Base-by-base conservation (phyloP, 2,113 vertebrate genomes). In the Hucho hucho region DNA sequence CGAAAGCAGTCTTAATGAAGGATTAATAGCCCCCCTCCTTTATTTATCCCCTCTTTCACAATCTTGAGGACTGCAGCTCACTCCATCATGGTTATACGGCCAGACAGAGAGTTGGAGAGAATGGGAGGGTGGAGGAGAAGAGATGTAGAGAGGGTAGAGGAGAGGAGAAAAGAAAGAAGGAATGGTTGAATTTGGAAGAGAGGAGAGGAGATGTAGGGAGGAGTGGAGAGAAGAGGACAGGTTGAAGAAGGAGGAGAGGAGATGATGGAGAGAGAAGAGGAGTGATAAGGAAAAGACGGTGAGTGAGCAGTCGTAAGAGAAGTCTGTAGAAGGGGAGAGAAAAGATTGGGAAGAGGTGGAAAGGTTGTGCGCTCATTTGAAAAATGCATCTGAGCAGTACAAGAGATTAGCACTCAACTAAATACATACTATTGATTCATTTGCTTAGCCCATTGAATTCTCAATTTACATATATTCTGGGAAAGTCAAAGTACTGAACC, bases 1-100 rank as follows among this genome's bases (percentile, higher is more conserved):
- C 4, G n/a, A 22, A 32, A 70, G 68, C 67, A 37, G 37, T 46
- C 18, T 24, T 43, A 69, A 47, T 49, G 24, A 70, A 47, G 22
- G 46, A 53, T 70, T 16, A 70, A 24, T 49, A n/a, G 68, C 46
- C 46, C 68, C 43, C 68, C 24, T 43, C 5, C 22, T 43, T 49
- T 24, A 49, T 49, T 53, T 24, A 53, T 14, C 14, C 13, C 43
- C 24, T 49, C 4, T 9, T 53, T 70, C 24, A 37, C 68, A 70
- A 28, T 69, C 24, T 47, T 70, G 29, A 70, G 43, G 43, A 70
- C 68, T 70, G 68, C 22, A 53, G 46, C 46, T 47, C 68, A 53
- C 43, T 70, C 46, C 68, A 67, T 32, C 7, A 11, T 53, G 46
- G 65, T 67, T 37, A 67, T 32, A 37, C 6, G 26, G 29, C 3